Percentiles rank a stretch among this genome's conserved stretches.
Evolutionary conservation across 2,113 vertebrate species (phyloP).

Genomic region (Microcebus tavaratra): DNA sequence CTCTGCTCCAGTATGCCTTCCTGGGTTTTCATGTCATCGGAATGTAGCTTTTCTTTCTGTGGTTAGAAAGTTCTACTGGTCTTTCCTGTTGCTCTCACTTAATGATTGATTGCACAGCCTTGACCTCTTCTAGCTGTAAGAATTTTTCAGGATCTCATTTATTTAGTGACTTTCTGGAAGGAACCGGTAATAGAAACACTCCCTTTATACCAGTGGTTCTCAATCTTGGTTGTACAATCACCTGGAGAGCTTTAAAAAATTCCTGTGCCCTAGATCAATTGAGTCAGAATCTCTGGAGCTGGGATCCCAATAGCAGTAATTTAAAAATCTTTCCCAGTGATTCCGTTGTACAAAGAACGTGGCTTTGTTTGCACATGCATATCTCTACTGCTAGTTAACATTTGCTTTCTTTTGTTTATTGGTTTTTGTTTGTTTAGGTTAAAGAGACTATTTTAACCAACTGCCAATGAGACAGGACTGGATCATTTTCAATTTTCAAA

Average conservation of each 20-base stretch:
- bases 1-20: neutral
- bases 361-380: neutral
- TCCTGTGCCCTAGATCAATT: neutral
- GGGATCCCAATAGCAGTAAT: neutral
- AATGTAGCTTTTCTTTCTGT: slow-evolving; percentile 7
- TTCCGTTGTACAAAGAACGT: neutral
- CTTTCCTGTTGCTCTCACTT: slow-evolving; percentile 23
- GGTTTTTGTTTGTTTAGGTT: slow-evolving; percentile 38
- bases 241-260: neutral
- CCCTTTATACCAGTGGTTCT: neutral
- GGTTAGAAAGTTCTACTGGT: neutral
- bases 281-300: neutral
- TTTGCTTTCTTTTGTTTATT: neutral
- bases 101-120: neutral
- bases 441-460: neutral
- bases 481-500: neutral
- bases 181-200: neutral
- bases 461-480: neutral
- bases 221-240: neutral
- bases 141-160: neutral
- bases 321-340: neutral
- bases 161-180: neutral
- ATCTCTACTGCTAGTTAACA: neutral
- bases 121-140: neutral
- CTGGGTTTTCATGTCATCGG: neutral